Base-by-base conservation (phyloP, 2,797 vertebrate species). In the Falco concolor region DNA sequence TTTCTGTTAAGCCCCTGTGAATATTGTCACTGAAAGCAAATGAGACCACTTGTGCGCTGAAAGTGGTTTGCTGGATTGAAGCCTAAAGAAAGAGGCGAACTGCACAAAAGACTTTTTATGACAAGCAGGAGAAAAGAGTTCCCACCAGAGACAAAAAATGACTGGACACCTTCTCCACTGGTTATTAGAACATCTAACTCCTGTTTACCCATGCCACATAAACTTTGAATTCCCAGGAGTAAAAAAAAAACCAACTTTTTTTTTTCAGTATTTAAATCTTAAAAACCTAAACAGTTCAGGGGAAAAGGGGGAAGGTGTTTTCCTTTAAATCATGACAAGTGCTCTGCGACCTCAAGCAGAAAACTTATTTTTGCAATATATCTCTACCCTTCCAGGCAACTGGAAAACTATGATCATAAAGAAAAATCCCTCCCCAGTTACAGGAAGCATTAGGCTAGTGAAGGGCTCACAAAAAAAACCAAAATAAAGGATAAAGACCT, bases 21-120 rank as follows among this genome's bases (percentile, higher is more conserved):
- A 94, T 80, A 85, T 93, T 87, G 88, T 67, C 85, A 77, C 81
- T 90, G 95, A 96, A 97, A 95, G 92, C 84, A 97, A 96, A 93
- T 89, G 87, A 96, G 75, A 92, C 45, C 75, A 87, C 89, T 96
- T 90, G 76, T 78, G 88, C 69, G 67, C 32, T 94, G 52, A 54
- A 90, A 96, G 86, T 63, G 90, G 84, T 96, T 87, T 96, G 44
- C 80, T 96, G 93, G 86, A 90, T 93, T 89, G 57, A 89, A 93
- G 86, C 64, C 81, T 72, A 74, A 90, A 83, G 45, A 91, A 90
- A 85, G 38, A 52, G 13, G 21, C 9, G 5, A 94, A 72, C 30
- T 50, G 25, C 59, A 89, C 84, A 95, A 84, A 91, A 92, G 60
- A 38, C 56, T 85, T 90, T 82, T 84, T 89, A 90, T 89, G 86